Evolutionary conservation across 2,888 invertebrate species (phyloP).

Genomic region (Dolichomitus sp.): DNA sequence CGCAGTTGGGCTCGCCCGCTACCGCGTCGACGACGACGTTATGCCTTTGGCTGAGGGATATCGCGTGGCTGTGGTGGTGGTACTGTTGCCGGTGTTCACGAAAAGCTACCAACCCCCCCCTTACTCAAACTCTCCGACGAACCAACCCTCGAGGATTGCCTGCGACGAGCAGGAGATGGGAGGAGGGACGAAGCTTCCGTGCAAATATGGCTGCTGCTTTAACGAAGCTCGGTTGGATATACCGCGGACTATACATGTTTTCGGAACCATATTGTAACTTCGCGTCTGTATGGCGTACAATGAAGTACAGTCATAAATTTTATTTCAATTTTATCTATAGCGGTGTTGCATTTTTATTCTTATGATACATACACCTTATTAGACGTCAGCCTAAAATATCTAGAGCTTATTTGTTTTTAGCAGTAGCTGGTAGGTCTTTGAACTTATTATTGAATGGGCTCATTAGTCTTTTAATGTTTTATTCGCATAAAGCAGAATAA

Average conservation of each 20-base stretch:
- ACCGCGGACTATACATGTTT: constrained; percentile 74
- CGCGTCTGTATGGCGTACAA: constrained; percentile 53
- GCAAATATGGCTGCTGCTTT: constrained; percentile 84
- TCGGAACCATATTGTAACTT: constrained; percentile 42
- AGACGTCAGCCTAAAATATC: neutral
- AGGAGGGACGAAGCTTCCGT: constrained; percentile 75
- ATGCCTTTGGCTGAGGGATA: constrained; percentile 59
- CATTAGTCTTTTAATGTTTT: neutral
- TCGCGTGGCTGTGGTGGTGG: constrained; percentile 38
- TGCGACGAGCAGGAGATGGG: constrained; percentile 70
- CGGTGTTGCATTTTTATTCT: neutral
- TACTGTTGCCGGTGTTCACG: constrained; percentile 50
- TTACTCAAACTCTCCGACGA: constrained; percentile 53
- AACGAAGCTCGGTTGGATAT: constrained; percentile 76
- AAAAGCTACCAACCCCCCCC: constrained; percentile 18
- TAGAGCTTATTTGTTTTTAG: neutral
- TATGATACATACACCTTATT: neutral
- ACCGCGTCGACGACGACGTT: constrained; percentile 60
- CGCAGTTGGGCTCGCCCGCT: constrained; percentile 52
- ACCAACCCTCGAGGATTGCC: constrained; percentile 81
- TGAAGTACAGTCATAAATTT: neutral
- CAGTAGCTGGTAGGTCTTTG: neutral
- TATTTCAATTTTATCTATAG: neutral
- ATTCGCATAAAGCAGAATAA: neutral
- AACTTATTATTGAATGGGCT: no score